A percentile compares a stretch with the other conserved stretches of the same genome.
phyloP scores from a whole-genome alignment of 2,797 vertebrate genomes.

The Pangasius larnaudii region DNA sequence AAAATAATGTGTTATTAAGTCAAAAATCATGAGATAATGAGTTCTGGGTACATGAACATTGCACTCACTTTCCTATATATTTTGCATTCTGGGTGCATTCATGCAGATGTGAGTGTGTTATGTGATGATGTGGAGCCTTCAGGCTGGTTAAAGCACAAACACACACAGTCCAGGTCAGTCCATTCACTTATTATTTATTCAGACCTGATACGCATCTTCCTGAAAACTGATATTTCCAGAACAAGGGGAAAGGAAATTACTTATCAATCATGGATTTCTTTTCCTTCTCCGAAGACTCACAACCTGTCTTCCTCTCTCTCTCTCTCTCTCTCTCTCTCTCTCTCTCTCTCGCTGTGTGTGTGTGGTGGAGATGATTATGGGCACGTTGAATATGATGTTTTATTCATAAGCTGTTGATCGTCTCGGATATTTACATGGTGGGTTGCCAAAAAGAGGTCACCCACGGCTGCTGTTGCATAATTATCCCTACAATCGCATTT shows the following conservation, averaged over 20 bases:
- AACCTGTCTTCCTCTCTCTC: slow-evolving; percentile 38
- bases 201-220: slow-evolving; percentile 45
- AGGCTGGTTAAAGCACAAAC: not conserved
- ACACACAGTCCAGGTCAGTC: not conserved
- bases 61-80: not conserved
- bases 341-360: not conserved
- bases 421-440: slow-evolving; percentile 58
- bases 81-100: not conserved
- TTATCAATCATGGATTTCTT: not conserved
- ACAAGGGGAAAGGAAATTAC: not conserved
- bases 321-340: slow-evolving; percentile 57
- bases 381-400: slow-evolving; percentile 58
- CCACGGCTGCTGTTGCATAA: slow-evolving; percentile 61
- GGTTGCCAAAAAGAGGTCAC: slow-evolving; percentile 65
- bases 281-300: not conserved
- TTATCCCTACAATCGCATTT: slow-evolving; percentile 57
- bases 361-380: not conserved
- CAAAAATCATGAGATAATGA: not conserved
- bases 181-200: not conserved
- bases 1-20: not conserved
- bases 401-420: slow-evolving; percentile 61
- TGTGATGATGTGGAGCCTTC: not conserved
- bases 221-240: slow-evolving; percentile 63
- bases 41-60: not conserved
- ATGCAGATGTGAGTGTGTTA: not conserved